A percentile compares a stretch with the other conserved stretches of the same genome.
These are phyloP conservation scores for Tetheella fluctuosa DNA, from an alignment of 2,888 invertebrate genomes.

Conservation along the genomic window DNA sequence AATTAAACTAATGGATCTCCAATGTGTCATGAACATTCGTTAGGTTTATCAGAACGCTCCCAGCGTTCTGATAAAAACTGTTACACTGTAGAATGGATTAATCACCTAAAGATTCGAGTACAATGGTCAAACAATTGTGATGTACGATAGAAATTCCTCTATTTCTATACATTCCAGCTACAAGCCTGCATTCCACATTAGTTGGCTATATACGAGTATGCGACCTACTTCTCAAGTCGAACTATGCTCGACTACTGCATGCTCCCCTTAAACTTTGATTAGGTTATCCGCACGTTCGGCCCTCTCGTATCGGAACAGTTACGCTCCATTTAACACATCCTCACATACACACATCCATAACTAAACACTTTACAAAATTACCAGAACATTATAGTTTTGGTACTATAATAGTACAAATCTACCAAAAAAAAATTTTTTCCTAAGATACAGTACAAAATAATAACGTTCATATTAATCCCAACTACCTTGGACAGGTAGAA, in stretches of 20 bases:
- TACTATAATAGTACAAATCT: not conserved
- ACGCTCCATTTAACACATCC: slow-evolving; percentile 37
- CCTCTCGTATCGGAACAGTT: slow-evolving; percentile 31
- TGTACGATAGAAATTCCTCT: not conserved
- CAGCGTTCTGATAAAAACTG: too few species aligned
- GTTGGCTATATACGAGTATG: not conserved
- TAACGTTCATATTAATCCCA: too few species aligned
- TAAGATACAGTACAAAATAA: too few species aligned
- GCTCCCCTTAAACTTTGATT: slow-evolving; percentile 20
- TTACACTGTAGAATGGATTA: too few species aligned
- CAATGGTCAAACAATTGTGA: not conserved
- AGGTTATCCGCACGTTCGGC: slow-evolving; percentile 19
- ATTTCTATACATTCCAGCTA: too few species aligned
- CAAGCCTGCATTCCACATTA: not conserved
- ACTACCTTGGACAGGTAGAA: too few species aligned
- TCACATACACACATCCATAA: slow-evolving; percentile 15
- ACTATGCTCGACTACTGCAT: slow-evolving; percentile 7
- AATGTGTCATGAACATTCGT: too few species aligned
- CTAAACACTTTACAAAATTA: not conserved
- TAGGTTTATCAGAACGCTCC: too few species aligned
- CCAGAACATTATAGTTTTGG: not conserved
- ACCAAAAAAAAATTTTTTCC: not conserved
- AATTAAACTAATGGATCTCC: too few species aligned
- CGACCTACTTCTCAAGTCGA: slow-evolving; percentile 4
- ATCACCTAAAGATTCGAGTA: too few species aligned